Conservation (phyloP, 2,888 invertebrate species). For the Timema podura region DNA sequence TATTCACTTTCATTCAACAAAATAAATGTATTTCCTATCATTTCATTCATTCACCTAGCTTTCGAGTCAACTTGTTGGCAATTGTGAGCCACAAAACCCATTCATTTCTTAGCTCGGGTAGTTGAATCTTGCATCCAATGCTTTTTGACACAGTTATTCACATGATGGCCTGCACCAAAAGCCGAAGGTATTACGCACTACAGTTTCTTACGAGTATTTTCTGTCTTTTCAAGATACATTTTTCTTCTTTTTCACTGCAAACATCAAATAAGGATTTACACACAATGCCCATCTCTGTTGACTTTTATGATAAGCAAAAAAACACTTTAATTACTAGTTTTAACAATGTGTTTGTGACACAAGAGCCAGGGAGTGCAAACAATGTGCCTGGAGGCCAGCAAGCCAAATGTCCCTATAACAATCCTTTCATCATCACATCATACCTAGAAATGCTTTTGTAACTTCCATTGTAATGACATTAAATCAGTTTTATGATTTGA, state of each 20-base stretch:
- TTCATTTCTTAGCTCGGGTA: neutral
- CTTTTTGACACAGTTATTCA: constrained; percentile 11
- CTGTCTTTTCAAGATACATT: constrained; percentile 27
- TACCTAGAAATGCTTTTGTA: no score
- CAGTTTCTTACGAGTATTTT: constrained; percentile 21
- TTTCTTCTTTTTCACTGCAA: constrained; percentile 32
- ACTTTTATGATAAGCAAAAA: constrained; percentile 29
- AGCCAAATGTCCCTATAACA: constrained; percentile 35
- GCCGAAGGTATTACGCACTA: constrained; percentile 14
- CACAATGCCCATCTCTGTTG: constrained; percentile 19
- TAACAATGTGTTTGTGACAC: no score
- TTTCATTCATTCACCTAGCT: no score
- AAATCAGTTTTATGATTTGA: no score
- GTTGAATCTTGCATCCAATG: constrained; percentile 16
- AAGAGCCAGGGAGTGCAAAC: constrained; percentile 64
- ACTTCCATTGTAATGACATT: no score
- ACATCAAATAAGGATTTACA: constrained; percentile 15
- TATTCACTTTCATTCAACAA: no score
- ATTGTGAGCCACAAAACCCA: neutral
- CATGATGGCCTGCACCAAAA: constrained; percentile 22
- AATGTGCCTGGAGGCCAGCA: constrained; percentile 83
- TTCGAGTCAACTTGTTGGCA: no score
- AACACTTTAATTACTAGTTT: constrained; percentile 24
- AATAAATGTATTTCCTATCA: no score
- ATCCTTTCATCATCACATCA: neutral